Conservation (phyloP, 1,140 invertebrate genomes). For the Drosophila navojoa region DNA sequence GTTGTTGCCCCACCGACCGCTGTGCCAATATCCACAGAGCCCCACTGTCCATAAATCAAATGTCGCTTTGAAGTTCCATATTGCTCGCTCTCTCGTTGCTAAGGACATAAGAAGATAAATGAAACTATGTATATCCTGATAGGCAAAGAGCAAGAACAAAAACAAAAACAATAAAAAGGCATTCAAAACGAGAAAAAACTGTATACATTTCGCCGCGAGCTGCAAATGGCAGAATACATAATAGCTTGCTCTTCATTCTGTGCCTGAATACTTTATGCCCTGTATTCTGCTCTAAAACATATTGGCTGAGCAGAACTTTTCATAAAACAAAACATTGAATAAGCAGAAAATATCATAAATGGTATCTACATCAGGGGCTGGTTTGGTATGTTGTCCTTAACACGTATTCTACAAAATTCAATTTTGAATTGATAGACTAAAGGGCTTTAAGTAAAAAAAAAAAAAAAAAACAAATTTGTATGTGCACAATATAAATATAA, state of each 20-base stretch:
- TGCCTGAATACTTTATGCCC: not conserved
- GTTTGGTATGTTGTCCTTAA: too few species aligned
- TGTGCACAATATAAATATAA: too few species aligned
- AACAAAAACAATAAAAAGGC: constrained; percentile 11
- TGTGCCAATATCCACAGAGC: constrained; percentile 20
- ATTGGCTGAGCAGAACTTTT: not conserved
- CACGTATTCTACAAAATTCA: too few species aligned
- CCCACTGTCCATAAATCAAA: constrained; percentile 73
- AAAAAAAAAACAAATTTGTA: too few species aligned
- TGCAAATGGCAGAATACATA: constrained; percentile 17
- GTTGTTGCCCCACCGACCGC: constrained; percentile 3
- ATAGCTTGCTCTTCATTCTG: not conserved
- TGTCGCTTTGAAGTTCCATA: constrained; percentile 71
- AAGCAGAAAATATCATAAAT: too few species aligned
- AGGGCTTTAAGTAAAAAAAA: too few species aligned
- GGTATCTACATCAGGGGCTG: too few species aligned
- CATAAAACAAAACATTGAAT: too few species aligned
- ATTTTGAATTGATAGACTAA: too few species aligned
- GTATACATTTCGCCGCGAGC: constrained; percentile 1
- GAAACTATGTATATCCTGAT: constrained; percentile 62
- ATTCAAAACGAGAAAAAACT: constrained; percentile 5
- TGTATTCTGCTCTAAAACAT: not conserved
- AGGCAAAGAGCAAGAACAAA: constrained; percentile 11
- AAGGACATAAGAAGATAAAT: constrained; percentile 56
- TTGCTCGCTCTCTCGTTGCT: constrained; percentile 36